A percentile compares a stretch with the other conserved stretches of the same genome.
Conservation (phyloP, 2,888 invertebrate genomes). For the Aphidius colemani region DNA sequence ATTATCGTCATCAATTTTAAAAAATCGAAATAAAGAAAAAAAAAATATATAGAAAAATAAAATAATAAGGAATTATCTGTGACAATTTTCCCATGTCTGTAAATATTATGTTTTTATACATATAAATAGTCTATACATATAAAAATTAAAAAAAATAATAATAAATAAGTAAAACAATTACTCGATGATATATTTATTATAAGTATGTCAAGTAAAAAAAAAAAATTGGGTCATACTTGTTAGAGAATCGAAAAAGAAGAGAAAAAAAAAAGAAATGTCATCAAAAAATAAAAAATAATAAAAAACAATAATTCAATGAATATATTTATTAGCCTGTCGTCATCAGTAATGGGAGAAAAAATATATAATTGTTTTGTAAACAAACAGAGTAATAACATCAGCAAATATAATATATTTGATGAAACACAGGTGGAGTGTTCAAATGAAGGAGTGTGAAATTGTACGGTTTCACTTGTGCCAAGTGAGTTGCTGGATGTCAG, state of each 20-base stretch:
- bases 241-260: constrained; percentile 49
- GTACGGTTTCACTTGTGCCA: constrained; percentile 33
- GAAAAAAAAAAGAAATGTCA: constrained; percentile 45
- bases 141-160: constrained; percentile 24
- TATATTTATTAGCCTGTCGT: constrained; percentile 32
- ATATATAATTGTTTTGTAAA: neutral
- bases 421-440: constrained; percentile 24
- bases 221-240: constrained; percentile 54
- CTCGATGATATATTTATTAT: constrained; percentile 54
- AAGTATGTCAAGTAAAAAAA: constrained; percentile 46
- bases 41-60: constrained; percentile 18
- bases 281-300: constrained; percentile 50
- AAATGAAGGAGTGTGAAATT: constrained; percentile 33
- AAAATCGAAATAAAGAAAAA: constrained; percentile 18
- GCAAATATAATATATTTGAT: too few relatives aligned
- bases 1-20: constrained; percentile 46
- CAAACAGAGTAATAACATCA: too few relatives aligned
- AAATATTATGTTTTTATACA: constrained; percentile 56
- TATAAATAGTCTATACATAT: constrained; percentile 31
- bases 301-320: constrained; percentile 18
- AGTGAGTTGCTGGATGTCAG: constrained; percentile 25
- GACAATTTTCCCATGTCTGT: constrained; percentile 48
- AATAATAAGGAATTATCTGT: constrained; percentile 26
- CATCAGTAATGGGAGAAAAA: neutral
- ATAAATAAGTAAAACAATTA: constrained; percentile 32